A percentile compares a stretch with the other conserved stretches of the same genome.
Conservation (phyloP, 2,888 invertebrate species). For the Tenthredo distinguenda region DNA sequence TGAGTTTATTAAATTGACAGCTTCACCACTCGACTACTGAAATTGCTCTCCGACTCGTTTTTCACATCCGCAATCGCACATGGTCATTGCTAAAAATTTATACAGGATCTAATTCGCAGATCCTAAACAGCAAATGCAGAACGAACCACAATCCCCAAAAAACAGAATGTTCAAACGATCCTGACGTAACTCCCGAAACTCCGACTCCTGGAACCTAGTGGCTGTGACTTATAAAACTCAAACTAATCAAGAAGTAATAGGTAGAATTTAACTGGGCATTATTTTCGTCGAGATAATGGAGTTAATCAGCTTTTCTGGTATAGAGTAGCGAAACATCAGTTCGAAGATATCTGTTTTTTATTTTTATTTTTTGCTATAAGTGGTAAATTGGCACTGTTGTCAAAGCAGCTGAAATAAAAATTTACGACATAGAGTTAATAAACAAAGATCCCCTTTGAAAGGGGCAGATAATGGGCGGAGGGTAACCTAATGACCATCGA, state of each 20-base stretch:
- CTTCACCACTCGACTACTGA: neutral
- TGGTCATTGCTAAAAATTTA: neutral
- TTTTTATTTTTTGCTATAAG: neutral
- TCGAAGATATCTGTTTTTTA: neutral
- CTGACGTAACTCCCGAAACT: neutral
- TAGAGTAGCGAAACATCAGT: neutral
- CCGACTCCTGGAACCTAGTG: no score
- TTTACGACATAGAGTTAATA: conserved; percentile 47
- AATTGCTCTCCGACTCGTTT: neutral
- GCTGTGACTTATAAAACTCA: neutral
- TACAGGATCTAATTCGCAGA: neutral
- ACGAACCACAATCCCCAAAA: neutral
- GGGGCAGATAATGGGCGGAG: conserved; percentile 45
- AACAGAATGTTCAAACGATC: neutral
- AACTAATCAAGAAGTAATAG: neutral
- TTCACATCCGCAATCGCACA: neutral
- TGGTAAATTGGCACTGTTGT: conserved; percentile 30
- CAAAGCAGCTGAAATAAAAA: conserved; percentile 30
- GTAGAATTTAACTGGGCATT: neutral
- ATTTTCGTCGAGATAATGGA: neutral
- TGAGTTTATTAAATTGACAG: neutral
- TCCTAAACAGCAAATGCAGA: neutral
- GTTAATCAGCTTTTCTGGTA: neutral
- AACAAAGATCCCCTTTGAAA: conserved; percentile 45
- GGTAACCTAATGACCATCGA: conserved; percentile 54